Evolutionary conservation across 2,888 invertebrate species (phyloP), one percentile per base, ranked within the genome.

Genomic region (Plusia festucae): DNA sequence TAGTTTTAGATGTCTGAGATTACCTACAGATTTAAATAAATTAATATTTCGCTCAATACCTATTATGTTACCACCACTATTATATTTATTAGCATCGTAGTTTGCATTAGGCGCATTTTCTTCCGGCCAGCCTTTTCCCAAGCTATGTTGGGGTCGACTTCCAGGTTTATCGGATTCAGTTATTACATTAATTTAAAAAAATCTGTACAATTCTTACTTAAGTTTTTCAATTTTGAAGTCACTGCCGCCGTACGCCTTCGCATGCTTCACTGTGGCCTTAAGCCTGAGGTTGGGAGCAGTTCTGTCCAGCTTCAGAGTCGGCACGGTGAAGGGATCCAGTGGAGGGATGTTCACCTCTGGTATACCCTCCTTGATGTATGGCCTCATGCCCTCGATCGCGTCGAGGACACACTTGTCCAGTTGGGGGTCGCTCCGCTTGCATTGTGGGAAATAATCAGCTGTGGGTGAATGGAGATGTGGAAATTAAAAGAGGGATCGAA

Each of bases 251-350:
- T 90, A 90, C 0, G 97, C 95, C 78, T 95, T 95, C 58, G 97
- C 96, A 71, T 97, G 96, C 67, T 90, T 96, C 70, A 97, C 95
- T 0, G 95, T 95, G 0, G 97, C 97, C 76, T 96, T 96, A 16
- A 98, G 85, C 68, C 96, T 96, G 22, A 97, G 95, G n/a, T 97
- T 96, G 0, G 97, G 96, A 8, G 96, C 95, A 0, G 96, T 96
- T 79, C 97, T 96, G 85, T 96, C 96, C 73, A 97, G 96, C 77
- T 96, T 96, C 68, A 97, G 92, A 60, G 96, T 96, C 0, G 97
- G 97, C 15, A 98, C 93, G 11, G 88, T 90, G 72, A 98, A 95
- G 0, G 98, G 98, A 70, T 98, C 97, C 71, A 87, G 46, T 0
- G 79, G 59, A 1, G 87, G 87, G 46, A 87, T 81, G 57, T 86